These are phyloP conservation scores for Scalopus aquaticus DNA, from an alignment of 2,113 vertebrate genomes.

Conservation along the genomic window DNA sequence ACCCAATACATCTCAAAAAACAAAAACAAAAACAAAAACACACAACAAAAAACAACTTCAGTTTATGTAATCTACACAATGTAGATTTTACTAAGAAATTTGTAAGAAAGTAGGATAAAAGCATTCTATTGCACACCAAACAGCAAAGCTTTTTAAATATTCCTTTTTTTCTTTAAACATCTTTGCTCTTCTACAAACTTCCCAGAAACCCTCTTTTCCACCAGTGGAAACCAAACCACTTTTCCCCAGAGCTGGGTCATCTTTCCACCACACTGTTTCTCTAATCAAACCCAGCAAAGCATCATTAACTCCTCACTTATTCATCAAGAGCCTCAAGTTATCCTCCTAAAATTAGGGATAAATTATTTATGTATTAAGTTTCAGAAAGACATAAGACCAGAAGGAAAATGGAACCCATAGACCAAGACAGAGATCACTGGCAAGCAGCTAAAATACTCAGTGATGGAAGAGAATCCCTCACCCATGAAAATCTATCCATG, in stretches of 20 bases:
- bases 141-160: background rate
- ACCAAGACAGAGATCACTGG: background rate
- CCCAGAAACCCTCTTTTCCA: background rate
- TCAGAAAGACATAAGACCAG: background rate
- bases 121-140: background rate
- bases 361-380: conserved; percentile 27
- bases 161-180: background rate
- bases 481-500: background rate
- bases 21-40: too few species aligned
- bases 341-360: background rate
- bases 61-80: background rate
- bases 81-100: background rate
- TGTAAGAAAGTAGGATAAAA: background rate
- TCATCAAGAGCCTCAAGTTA: background rate
- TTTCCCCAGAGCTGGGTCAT: background rate
- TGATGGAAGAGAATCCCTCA: background rate
- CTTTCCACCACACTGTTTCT: background rate
- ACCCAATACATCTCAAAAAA: too few species aligned
- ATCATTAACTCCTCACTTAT: background rate
- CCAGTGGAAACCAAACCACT: background rate
- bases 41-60: too few species aligned
- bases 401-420: background rate
- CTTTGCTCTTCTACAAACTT: background rate
- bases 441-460: background rate
- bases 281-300: background rate